phyloP scores from a whole-genome alignment of 2,888 invertebrate species.

The Ceratothoa steindachneri region DNA sequence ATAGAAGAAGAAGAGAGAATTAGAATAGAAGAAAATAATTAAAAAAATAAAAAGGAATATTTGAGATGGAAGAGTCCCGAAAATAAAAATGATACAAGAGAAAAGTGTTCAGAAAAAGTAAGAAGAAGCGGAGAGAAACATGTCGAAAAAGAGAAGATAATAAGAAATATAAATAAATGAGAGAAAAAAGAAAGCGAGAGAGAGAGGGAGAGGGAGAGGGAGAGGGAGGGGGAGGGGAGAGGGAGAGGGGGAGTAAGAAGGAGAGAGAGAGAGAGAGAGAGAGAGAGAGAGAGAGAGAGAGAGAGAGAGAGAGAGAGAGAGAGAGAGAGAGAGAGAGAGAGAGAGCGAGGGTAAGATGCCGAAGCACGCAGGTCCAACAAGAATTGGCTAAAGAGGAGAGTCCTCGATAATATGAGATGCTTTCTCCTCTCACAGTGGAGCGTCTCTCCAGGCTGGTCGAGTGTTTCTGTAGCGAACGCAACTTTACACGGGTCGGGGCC shows the following conservation, averaged over 20 bases:
- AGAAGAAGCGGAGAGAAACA: background rate
- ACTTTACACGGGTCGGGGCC: background rate
- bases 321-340: conserved; percentile 19
- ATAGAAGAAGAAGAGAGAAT: background rate
- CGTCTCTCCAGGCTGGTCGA: background rate
- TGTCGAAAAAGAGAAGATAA: background rate
- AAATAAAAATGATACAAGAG: background rate
- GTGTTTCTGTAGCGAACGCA: background rate
- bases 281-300: conserved; percentile 14
- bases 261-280: conserved; percentile 17
- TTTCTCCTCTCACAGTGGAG: background rate
- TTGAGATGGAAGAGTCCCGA: background rate
- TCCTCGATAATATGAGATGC: too few species aligned
- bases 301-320: conserved; percentile 13
- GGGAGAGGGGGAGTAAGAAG: background rate
- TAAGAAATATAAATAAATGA: background rate
- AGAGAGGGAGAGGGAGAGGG: background rate
- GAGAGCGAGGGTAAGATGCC: background rate
- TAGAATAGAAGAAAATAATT: background rate
- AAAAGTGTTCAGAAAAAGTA: background rate
- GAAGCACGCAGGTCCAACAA: background rate
- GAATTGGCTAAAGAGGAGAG: conserved; percentile 6
- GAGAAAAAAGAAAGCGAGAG: background rate
- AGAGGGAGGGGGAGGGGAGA: background rate
- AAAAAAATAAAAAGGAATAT: background rate